These are phyloP conservation scores for Tipula lateralis DNA, from an alignment of 2,888 invertebrate species.

Conservation along the genomic window DNA sequence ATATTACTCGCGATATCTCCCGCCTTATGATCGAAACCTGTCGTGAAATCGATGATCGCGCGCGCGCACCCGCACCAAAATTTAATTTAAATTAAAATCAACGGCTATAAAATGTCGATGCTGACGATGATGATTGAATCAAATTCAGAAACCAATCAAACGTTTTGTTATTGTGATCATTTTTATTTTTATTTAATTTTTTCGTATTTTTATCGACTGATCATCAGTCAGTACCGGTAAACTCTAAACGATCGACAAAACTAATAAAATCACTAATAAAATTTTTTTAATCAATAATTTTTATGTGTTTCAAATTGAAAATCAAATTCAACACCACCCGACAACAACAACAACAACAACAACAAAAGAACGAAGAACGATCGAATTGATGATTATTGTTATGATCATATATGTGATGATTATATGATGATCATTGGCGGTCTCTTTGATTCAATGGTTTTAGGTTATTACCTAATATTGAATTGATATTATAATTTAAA, in stretches of 20 bases:
- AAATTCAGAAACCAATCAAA: background rate
- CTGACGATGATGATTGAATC: background rate
- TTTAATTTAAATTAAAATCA: too few relatives aligned
- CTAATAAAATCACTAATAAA: slow-evolving; percentile 19
- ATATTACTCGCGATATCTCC: too few relatives aligned
- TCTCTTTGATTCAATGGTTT: background rate
- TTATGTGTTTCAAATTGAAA: slow-evolving; percentile 24
- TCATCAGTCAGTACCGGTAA: slow-evolving; percentile 6
- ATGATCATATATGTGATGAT: background rate
- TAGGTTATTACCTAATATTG: slow-evolving; percentile 11
- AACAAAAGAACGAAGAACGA: background rate
- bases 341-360: background rate
- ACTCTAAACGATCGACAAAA: slow-evolving; percentile 12
- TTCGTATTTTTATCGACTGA: background rate
- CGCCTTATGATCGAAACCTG: too few relatives aligned
- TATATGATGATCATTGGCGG: slow-evolving; percentile 13
- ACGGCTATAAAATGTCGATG: background rate
- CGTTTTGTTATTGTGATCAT: background rate
- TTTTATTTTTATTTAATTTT: background rate
- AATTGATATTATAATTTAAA: slow-evolving; percentile 19
- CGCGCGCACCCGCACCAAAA: too few relatives aligned
- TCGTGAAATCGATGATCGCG: too few relatives aligned
- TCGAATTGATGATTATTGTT: slow-evolving; percentile 9
- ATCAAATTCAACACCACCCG: slow-evolving; percentile 15
- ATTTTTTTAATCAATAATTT: background rate